Evolutionary conservation across 2,113 vertebrate genomes (phyloP), one percentile per base, ranked within the genome.

Genomic region (Cyphomyrus plagiostoma): DNA sequence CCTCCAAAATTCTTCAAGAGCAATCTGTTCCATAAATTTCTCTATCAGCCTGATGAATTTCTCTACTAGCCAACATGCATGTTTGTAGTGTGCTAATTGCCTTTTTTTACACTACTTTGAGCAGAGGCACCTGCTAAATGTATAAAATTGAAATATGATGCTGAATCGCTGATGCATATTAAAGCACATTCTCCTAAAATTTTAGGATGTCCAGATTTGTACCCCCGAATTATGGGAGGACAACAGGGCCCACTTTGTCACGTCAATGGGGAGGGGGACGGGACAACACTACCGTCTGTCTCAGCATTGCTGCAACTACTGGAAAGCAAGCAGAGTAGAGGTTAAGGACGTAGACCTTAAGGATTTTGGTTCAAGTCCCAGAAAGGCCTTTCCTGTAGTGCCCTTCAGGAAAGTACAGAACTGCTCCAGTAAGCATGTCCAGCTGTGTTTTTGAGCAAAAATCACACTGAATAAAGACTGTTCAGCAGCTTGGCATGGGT

Each of bases 291-390:
- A 35, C 23, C 5, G 13, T 15, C 49, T 10, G 30, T 53, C 85
- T 53, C 85, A 35, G 50, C 50, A 30, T 0, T 35, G 1, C 50
- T 35, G 50, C 85, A 56, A 87, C 82, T 46, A 42, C 42, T 48
- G 42, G 17, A 48, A 11, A 48, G 21, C 82, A 46, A 8, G 42
- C 17, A 80, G 35, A n/a, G 30, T 15, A 77, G 13, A 80, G 74
- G 30, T 80, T 80, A 80, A 80, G 74, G 74, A 80, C 74, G 17
- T 80, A 42, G 74, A 80, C 74, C 70, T 39, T 77, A 77, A 77
- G 30, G 30, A 77, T 39, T 80, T 42, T 80, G 74, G 74, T 80
- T 80, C 35, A 80, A 80, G 74, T 80, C 74, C 74, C 74, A 80
- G 74, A 42, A 42, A 39, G 74, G 35, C 74, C 62, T 30, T 30